Conservation (phyloP, 2,888 invertebrate species). For the Chrysotoxum bicinctum region DNA sequence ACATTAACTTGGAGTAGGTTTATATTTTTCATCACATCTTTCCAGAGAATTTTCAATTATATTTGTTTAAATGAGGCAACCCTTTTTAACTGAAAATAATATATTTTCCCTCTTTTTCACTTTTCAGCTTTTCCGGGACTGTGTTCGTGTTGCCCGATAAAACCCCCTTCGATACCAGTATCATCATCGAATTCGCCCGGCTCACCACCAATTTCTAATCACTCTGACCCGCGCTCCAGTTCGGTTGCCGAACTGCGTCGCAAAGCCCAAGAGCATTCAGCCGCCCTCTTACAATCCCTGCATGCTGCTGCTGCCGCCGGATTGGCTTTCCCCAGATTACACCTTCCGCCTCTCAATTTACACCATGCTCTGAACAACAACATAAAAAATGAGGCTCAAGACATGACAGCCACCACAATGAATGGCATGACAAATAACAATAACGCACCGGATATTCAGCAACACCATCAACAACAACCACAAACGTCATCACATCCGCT, state of each 20-base stretch:
- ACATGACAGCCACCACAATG: conserved; percentile 80
- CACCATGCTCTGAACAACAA: conserved; percentile 78
- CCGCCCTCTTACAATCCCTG: conserved; percentile 90
- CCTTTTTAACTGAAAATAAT: conserved; percentile 42
- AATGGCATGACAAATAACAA: conserved; percentile 78
- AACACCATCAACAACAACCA: conserved; percentile 55
- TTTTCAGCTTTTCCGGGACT: conserved; percentile 88
- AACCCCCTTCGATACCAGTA: conserved; percentile 82
- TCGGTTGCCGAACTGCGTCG: conserved; percentile 95
- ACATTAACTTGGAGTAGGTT: conserved; percentile 37
- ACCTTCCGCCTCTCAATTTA: conserved; percentile 82
- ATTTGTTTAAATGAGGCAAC: background rate
- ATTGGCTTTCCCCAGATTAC: conserved; percentile 82
- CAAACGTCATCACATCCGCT: conserved; percentile 70
- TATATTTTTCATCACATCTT: background rate
- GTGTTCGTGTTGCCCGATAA: conserved; percentile 91
- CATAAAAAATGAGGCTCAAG: conserved; percentile 80
- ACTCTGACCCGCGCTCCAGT: conserved; percentile 87
- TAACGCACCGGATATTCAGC: conserved; percentile 58
- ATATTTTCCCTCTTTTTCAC: conserved; percentile 26
- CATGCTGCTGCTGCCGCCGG: conserved; percentile 83
- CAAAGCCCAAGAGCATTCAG: conserved; percentile 97
- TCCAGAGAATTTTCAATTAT: background rate
- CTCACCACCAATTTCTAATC: conserved; percentile 77
- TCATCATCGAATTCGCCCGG: conserved; percentile 79